A percentile compares a stretch with the other conserved stretches of the same genome.
Conservation (phyloP, 1,140 invertebrate genomes). For the Oncopodura yosiiana region DNA sequence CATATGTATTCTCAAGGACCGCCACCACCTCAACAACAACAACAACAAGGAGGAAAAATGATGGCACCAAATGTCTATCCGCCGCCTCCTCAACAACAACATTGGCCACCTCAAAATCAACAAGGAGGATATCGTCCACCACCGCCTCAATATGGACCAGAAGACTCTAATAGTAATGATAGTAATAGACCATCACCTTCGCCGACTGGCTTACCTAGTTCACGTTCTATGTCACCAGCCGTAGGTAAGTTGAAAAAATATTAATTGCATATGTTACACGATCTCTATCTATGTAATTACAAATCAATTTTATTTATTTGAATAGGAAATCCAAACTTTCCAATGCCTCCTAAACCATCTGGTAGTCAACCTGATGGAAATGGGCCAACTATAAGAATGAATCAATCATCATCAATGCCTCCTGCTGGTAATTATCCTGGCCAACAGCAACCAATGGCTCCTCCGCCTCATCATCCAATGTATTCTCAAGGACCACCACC, state of each 20-base stretch:
- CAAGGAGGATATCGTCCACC: too few species aligned
- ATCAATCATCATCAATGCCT: constrained; percentile 66
- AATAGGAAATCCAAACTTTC: constrained; percentile 78
- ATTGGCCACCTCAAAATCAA: too few species aligned
- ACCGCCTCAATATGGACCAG: too few species aligned
- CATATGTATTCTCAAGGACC: constrained; percentile 46
- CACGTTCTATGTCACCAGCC: constrained; percentile 89
- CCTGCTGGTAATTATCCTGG: constrained; percentile 41
- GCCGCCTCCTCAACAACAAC: too few species aligned
- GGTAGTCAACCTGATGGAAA: constrained; percentile 76
- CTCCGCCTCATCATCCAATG: constrained; percentile 48
- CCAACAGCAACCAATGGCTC: constrained; percentile 53
- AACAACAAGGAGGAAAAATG: too few species aligned
- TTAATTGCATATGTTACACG: not conserved
- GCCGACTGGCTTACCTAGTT: constrained; percentile 82
- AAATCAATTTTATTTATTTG: constrained; percentile 9
- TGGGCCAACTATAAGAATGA: constrained; percentile 57
- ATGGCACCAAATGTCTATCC: too few species aligned
- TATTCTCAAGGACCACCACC: too few species aligned
- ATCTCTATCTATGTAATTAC: not conserved
- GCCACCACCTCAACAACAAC: constrained; percentile 17
- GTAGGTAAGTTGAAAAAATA: constrained; percentile 73
- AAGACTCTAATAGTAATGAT: constrained; percentile 14
- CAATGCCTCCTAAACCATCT: constrained; percentile 80
- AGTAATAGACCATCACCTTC: constrained; percentile 69